Percentiles rank a stretch among this genome's conserved stretches.
Conservation (phyloP, 1,140 invertebrate genomes). For the Thaumatotibia leucotreta region DNA sequence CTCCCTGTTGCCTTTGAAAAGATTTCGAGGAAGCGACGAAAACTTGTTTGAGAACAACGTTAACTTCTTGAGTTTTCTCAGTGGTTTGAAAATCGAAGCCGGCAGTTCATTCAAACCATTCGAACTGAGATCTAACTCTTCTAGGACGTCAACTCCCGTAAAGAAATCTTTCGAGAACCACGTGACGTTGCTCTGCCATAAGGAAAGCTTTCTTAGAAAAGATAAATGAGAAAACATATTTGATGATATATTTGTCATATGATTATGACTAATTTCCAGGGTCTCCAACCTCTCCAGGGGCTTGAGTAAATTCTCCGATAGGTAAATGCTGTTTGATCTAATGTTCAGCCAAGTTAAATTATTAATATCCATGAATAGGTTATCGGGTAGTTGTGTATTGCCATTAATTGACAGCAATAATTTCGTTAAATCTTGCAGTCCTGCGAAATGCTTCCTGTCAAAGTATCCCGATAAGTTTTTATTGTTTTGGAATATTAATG, state of each 20-base stretch:
- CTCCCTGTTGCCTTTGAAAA: slow-evolving; percentile 77
- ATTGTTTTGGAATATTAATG: slow-evolving; percentile 68
- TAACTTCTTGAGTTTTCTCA: slow-evolving; percentile 78
- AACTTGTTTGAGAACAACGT: slow-evolving; percentile 80
- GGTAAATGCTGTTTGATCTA: slow-evolving; percentile 77
- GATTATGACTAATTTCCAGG: slow-evolving; percentile 80
- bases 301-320: slow-evolving; percentile 77
- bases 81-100: slow-evolving; percentile 76
- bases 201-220: slow-evolving; percentile 77
- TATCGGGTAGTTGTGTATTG: slow-evolving; percentile 75
- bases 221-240: slow-evolving; percentile 79
- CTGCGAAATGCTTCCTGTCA: slow-evolving; percentile 73
- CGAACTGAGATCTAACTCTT: slow-evolving; percentile 78
- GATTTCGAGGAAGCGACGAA: slow-evolving; percentile 75
- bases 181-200: slow-evolving; percentile 80
- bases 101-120: slow-evolving; percentile 79
- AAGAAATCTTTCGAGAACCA: slow-evolving; percentile 79
- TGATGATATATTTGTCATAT: slow-evolving; percentile 75
- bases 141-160: slow-evolving; percentile 75
- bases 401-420: slow-evolving; percentile 73
- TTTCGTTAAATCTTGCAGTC: slow-evolving; percentile 67
- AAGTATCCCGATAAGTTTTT: slow-evolving; percentile 70
- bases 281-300: slow-evolving; percentile 75
- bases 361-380: slow-evolving; percentile 77
- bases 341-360: slow-evolving; percentile 79